Base-by-base conservation (phyloP, 37 sponge, comb jelly and placozoan species). In the Theonella swinhoei region DNA sequence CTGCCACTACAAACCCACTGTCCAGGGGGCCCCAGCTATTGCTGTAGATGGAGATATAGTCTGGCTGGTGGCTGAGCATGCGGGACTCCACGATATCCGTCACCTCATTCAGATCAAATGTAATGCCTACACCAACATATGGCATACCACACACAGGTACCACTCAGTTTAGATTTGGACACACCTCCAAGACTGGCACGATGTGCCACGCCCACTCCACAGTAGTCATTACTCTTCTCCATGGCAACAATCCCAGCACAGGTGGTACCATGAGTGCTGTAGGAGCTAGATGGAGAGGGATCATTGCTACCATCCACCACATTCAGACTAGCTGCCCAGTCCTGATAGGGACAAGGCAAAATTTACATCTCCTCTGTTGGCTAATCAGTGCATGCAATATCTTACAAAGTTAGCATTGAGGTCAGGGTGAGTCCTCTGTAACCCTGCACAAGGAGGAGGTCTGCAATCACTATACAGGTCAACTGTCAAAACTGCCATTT, bases 21-120 rank as follows among this genome's bases (percentile, higher is more conserved):
- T 99, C 99, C 74, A 85, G 86, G 14, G 99, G 99, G 7, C 99
- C 99, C 99, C 99, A 99, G 67, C 94, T 92, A 66, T 83, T 89
- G 87, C 93, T 93, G 90, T 99, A 99, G 41, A 88, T 40, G 17
- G 74, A 54, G 41, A 88, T 77, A 75, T 94, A 85, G 70, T 89
- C 64, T 38, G 78, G 86, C 0, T 79, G 80, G 60, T 80, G 89
- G 37, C 90, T 84, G 1, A 99, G 94, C 30, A 93, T 80, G 33
- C 38, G 38, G 17, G 89, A 91, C 80, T 99, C 99, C 20, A 89
- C 88, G 19, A 87, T 47, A 75, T 99, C 99, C 20, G 94, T 92
- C 43, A 92, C 83, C 3, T 47, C 62, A 20, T 90, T 88, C 66
- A 92, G 92, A 70, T 95, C 58, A 83, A 95, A 82, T 1, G 92